Evolutionary conservation across 2,888 invertebrate genomes (phyloP).

Genomic region (Epinotia brunnichana): DNA sequence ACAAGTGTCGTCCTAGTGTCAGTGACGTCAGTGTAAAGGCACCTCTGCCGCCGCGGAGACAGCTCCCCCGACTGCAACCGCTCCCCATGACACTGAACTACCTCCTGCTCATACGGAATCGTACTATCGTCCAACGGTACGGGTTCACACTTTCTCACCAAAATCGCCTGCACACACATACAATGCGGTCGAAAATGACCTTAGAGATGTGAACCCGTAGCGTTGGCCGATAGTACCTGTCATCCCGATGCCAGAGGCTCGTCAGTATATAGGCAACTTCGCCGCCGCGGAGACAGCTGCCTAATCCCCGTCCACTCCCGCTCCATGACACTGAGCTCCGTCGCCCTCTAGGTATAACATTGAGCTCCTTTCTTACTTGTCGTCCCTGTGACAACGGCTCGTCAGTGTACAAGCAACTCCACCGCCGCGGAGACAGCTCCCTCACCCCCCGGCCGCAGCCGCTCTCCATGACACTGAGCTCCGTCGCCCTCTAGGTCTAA

Average conservation of each 20-base stretch:
- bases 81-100: conserved; percentile 75
- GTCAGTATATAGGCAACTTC: conserved; percentile 77
- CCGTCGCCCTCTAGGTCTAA: conserved; percentile 54
- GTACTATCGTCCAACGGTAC: too few relatives aligned
- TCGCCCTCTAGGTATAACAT: conserved; percentile 51
- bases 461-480: conserved; percentile 75
- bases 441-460: conserved; percentile 73
- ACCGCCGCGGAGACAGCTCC: conserved; percentile 69
- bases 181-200: too few relatives aligned
- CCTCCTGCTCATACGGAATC: too few relatives aligned
- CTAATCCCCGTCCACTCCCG: too few relatives aligned
- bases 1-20: too few relatives aligned
- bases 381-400: conserved; percentile 68
- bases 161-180: too few relatives aligned
- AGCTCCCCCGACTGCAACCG: conserved; percentile 70
- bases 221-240: too few relatives aligned
- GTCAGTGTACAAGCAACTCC: conserved; percentile 82
- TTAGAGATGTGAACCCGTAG: too few relatives aligned
- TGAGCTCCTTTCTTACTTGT: conserved; percentile 59
- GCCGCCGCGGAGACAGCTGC: conserved; percentile 70
- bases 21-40: conserved; percentile 82
- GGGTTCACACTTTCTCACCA: too few relatives aligned
- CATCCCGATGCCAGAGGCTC: neutral
- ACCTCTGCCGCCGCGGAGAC: conserved; percentile 74
- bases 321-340: too few relatives aligned